Conservation (phyloP, 2,797 vertebrate genomes). For the Strix occidentalis region DNA sequence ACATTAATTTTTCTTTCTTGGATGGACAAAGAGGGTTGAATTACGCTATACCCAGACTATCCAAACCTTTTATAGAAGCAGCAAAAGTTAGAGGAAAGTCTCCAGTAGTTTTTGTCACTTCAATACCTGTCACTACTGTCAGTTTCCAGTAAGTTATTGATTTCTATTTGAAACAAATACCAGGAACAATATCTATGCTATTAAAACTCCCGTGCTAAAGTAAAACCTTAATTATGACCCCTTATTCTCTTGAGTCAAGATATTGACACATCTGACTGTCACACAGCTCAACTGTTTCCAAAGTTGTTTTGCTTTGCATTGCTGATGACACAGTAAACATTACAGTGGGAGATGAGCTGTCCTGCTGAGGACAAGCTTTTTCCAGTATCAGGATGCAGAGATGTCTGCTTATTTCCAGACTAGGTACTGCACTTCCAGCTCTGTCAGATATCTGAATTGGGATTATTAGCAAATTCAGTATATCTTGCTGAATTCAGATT, state of each 20-base stretch:
- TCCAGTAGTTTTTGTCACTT: background rate
- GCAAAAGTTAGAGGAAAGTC: background rate
- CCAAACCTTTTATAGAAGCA: background rate
- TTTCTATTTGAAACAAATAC: constrained; percentile 30
- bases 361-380: background rate
- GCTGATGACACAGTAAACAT: background rate
- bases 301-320: background rate
- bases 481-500: background rate
- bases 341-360: background rate
- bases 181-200: background rate
- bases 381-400: background rate
- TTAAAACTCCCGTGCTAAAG: constrained; percentile 3
- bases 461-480: background rate
- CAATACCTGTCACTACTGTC: background rate
- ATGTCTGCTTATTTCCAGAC: background rate
- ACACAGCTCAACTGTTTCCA: background rate
- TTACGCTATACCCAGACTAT: fast-evolving
- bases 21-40: background rate
- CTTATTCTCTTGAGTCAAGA: background rate
- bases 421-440: background rate
- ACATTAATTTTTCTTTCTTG: background rate
- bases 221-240: constrained; percentile 27
- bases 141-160: background rate
- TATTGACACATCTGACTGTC: constrained; percentile 13
- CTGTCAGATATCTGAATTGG: background rate